These are phyloP conservation scores for Connochaetes taurinus DNA, from an alignment of 2,113 vertebrate species.

Conservation along the genomic window DNA sequence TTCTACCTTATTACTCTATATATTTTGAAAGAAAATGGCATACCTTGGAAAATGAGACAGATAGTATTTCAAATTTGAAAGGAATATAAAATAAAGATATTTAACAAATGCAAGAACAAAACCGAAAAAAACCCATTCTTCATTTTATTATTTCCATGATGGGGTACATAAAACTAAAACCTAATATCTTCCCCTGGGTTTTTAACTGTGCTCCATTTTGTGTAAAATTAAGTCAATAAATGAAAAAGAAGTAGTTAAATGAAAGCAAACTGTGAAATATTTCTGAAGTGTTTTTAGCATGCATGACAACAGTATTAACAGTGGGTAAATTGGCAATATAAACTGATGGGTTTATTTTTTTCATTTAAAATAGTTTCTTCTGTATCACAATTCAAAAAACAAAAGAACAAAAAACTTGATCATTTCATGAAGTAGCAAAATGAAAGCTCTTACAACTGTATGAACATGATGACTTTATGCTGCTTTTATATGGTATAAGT, in stretches of 20 bases:
- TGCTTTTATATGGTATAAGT: neutral
- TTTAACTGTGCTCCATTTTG: constrained; percentile 11
- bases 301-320: neutral
- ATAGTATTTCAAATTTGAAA: neutral
- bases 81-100: neutral
- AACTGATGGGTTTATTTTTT: constrained; percentile 11
- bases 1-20: neutral
- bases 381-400: neutral
- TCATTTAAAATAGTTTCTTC: neutral
- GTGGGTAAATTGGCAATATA: constrained; percentile 31
- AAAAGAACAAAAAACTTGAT: neutral
- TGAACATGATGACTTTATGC: neutral
- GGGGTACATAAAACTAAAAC: neutral
- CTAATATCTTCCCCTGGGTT: neutral
- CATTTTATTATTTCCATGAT: constrained; percentile 29
- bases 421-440: neutral
- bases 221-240: constrained; percentile 49
- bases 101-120: neutral
- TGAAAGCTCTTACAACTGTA: neutral
- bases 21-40: neutral
- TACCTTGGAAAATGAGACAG: neutral
- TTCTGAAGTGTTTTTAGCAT: constrained; percentile 16
- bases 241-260: constrained; percentile 16
- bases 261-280: constrained; percentile 1
- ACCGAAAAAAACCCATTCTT: neutral